phyloP scores from a whole-genome alignment of 2,888 invertebrate genomes.

The Acronicta leporina region DNA sequence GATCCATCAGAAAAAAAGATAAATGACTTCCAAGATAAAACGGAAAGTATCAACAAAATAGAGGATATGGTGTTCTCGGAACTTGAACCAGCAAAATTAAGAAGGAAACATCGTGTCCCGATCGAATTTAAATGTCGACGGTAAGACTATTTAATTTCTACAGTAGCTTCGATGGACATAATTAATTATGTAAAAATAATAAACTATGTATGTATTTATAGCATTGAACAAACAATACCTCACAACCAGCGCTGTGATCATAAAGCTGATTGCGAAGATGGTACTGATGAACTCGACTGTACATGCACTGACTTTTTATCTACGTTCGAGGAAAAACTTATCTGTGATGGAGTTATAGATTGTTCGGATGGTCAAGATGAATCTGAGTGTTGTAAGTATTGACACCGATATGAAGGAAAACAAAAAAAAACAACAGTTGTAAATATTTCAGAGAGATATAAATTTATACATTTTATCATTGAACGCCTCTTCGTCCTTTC shows the following conservation, averaged over 20 bases:
- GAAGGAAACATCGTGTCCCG: constrained; percentile 71
- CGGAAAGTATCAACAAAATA: constrained; percentile 59
- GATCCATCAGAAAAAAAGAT: constrained; percentile 51
- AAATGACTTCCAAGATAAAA: constrained; percentile 56
- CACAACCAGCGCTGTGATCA: constrained; percentile 91
- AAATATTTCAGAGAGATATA: neutral
- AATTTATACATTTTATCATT: too few relatives aligned
- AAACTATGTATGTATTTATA: constrained; percentile 68
- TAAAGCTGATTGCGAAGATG: constrained; percentile 94
- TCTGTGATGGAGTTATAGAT: constrained; percentile 93
- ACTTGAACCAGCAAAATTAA: constrained; percentile 74
- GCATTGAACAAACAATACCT: constrained; percentile 91
- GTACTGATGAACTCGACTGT: constrained; percentile 93
- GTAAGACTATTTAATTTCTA: constrained; percentile 61
- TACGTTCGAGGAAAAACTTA: constrained; percentile 83
- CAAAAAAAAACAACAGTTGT: neutral
- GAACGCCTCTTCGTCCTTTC: too few relatives aligned
- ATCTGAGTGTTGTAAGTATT: constrained; percentile 90
- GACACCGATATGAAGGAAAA: neutral
- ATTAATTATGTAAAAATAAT: too few relatives aligned
- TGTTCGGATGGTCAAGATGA: constrained; percentile 94
- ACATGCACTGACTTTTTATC: constrained; percentile 92
- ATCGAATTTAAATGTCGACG: constrained; percentile 81
- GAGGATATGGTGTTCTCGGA: constrained; percentile 68
- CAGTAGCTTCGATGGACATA: too few relatives aligned